Evolutionary conservation across 1,140 invertebrate genomes (phyloP), one percentile per base, ranked within the genome.

Genomic region (Apis mellifera): DNA sequence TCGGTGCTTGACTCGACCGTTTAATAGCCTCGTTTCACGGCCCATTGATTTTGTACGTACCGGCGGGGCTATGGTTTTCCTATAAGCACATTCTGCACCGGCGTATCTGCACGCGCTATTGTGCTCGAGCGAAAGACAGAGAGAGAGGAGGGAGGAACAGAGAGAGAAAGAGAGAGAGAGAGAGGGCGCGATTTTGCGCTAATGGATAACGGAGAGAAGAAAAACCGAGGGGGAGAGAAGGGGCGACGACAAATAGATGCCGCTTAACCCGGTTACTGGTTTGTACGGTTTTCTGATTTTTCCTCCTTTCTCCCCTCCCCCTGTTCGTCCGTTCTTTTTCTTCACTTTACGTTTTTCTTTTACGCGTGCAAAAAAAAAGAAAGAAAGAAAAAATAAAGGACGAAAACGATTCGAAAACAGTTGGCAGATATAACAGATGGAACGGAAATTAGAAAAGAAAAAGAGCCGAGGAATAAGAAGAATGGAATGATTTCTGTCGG

Each of bases 21-120:
- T 92, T 93, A 91, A 93, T 91, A 90, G 89, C 89, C 88, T 90
- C 89, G 89, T 93, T 93, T 92, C 89, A 87, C 88, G 90, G 78
- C 70, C 86, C 89, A 90, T 92, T 92, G 88, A 86, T 84, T 89
- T 89, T 68, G 42, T 74, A 70, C 74, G 79, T 82, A 68, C 66
- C 86, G 55, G 8, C 54, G 68, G 32, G 32, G 76, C 82, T 83
- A 79, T 83, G 68, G 60, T 72, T 66, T 71, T 72, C 82, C 82
- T 79, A 79, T 72, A 79, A 83, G 57, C 50, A 62, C 77, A 72
- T 80, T 83, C 60, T 64, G 59, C 62, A 59, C 26, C 65, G 19
- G 19, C 59, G 59, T 83, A 70, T 76, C 57, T 42, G 32, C 42
- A 62, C 23, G 81, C 60, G 72, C 84, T 26, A 86, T 80, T 84